These are phyloP conservation scores for Coilia nasus DNA, from an alignment of 2,797 vertebrate species.

Conservation along the genomic window DNA sequence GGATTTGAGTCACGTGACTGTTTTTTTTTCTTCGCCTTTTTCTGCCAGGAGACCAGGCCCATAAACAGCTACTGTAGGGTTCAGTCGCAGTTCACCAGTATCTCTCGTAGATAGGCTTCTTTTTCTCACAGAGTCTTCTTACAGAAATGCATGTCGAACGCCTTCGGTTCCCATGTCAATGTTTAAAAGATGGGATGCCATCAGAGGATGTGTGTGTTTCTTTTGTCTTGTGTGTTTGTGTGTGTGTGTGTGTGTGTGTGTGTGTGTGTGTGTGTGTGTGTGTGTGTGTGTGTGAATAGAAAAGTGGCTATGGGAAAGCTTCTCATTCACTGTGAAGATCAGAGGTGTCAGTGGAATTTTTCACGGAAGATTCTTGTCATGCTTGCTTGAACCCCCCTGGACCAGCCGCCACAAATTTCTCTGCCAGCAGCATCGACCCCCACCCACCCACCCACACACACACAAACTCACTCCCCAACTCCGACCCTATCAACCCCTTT, in stretches of 20 bases:
- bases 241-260: background rate
- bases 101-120: constrained; percentile 27
- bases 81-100: constrained; percentile 46
- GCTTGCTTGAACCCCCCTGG: background rate
- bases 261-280: background rate
- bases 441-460: constrained; percentile 27
- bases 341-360: constrained; percentile 11
- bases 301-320: background rate
- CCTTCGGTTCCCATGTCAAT: background rate
- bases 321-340: background rate
- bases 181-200: background rate
- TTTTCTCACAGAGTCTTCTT: background rate
- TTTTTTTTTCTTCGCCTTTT: constrained; percentile 8
- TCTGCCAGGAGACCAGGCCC: constrained; percentile 44
- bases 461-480: background rate
- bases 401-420: constrained; percentile 1
- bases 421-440: constrained; percentile 43
- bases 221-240: background rate
- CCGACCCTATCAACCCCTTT: background rate
- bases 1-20: constrained; percentile 48
- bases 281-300: background rate
- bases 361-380: constrained; percentile 22
- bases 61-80: constrained; percentile 42
- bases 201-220: background rate
- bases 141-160: constrained; percentile 17